These are phyloP conservation scores for Cryptoblepharus egeriae DNA, from an alignment of 2,797 vertebrate species.

Conservation along the genomic window DNA sequence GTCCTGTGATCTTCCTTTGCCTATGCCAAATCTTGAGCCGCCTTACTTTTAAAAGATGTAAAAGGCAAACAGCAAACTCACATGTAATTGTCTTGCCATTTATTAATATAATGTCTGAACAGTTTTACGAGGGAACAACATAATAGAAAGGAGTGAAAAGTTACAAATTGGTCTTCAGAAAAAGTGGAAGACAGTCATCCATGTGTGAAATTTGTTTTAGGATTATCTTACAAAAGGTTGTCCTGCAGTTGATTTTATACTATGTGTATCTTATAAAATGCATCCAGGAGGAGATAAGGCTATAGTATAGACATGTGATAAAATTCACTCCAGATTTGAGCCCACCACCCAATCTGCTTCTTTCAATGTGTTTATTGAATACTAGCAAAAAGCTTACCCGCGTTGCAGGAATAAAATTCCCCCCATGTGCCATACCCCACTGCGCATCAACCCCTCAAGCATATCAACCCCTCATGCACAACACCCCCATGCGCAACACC, in stretches of 20 bases:
- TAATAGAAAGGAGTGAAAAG: not conserved
- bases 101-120: not conserved
- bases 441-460: too few species aligned
- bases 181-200: not conserved
- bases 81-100: not conserved
- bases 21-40: not conserved
- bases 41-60: not conserved
- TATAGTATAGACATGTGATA: not conserved
- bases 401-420: too few species aligned
- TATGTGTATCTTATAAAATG: conserved; percentile 6
- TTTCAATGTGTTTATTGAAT: not conserved
- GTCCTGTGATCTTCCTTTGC: not conserved
- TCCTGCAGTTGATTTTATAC: not conserved
- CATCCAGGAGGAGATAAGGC: not conserved
- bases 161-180: not conserved
- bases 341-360: not conserved
- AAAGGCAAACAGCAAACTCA: not conserved
- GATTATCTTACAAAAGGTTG: not conserved
- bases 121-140: not conserved
- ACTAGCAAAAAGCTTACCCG: too few species aligned
- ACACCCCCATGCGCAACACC: too few species aligned
- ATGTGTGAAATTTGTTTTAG: not conserved
- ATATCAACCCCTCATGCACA: too few species aligned
- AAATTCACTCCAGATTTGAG: not conserved
- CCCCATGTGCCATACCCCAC: too few species aligned